phyloP scores from a whole-genome alignment of 2,888 invertebrate species.

The Synanthedon tipuliformis region DNA sequence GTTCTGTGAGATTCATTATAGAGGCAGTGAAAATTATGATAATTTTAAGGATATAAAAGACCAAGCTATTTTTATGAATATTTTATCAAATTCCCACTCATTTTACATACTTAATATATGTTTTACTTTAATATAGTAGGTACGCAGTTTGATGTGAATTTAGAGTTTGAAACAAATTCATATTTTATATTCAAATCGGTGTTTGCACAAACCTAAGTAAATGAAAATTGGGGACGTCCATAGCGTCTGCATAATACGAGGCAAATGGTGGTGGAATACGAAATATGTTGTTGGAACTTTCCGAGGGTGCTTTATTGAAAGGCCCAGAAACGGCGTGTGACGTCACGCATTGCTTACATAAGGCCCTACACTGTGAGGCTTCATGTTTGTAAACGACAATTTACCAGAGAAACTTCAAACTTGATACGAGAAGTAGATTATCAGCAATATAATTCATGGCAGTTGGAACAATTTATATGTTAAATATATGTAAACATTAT shows the following conservation, averaged over 20 bases:
- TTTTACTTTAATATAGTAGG: constrained; percentile 34
- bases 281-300: constrained; percentile 19
- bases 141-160: constrained; percentile 28
- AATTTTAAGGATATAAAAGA: too few species aligned
- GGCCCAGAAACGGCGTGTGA: constrained; percentile 16
- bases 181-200: constrained; percentile 41
- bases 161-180: constrained; percentile 30
- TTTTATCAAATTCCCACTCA: constrained; percentile 22
- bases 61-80: background rate
- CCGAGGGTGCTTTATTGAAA: constrained; percentile 22
- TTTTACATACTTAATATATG: constrained; percentile 36
- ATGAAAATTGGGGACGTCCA: constrained; percentile 23
- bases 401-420: constrained; percentile 24
- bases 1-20: too few species aligned
- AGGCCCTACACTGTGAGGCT: constrained; percentile 6
- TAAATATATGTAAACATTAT: constrained; percentile 7
- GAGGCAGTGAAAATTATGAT: too few species aligned
- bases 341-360: constrained; percentile 18
- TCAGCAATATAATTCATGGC: constrained; percentile 10
- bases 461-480: constrained; percentile 22
- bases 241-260: constrained; percentile 15
- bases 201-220: constrained; percentile 41
- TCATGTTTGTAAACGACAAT: constrained; percentile 8
- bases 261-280: constrained; percentile 20
- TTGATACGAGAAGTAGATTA: constrained; percentile 17